Conservation (phyloP, 2,113 vertebrate genomes). For the Struthio camelus region DNA sequence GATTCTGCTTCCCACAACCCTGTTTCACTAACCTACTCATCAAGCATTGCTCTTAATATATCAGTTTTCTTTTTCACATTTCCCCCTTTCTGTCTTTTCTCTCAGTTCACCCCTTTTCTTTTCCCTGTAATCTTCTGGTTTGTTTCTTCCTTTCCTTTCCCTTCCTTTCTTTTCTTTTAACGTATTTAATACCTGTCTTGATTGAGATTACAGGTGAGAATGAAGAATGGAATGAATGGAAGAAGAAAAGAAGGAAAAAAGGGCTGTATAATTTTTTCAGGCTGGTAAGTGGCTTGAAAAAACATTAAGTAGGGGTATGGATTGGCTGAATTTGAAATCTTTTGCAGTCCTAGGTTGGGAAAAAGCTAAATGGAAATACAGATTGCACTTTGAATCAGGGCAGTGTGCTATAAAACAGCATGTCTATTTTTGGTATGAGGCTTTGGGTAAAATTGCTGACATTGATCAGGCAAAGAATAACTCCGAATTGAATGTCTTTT, state of each 20-base stretch:
- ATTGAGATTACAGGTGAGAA: neutral
- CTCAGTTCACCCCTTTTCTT: neutral
- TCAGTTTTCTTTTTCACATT: neutral
- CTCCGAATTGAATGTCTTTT: neutral
- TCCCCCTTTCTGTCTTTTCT: neutral
- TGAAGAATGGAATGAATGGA: neutral
- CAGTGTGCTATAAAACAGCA: neutral
- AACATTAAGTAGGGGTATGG: neutral
- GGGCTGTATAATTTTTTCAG: neutral
- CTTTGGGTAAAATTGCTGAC: neutral
- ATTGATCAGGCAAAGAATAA: neutral
- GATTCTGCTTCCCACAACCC: neutral
- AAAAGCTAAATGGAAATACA: neutral
- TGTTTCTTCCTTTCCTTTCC: neutral
- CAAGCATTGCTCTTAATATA: neutral
- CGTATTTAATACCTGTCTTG: neutral
- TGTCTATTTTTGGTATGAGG: neutral
- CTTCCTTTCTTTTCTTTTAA: neutral
- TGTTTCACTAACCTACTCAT: neutral
- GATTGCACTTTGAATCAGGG: neutral
- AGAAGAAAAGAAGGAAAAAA: neutral
- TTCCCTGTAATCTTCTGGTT: neutral
- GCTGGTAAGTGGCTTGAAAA: neutral
- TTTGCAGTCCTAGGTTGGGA: neutral
- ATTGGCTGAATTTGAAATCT: neutral